Evolutionary conservation across 2,113 vertebrate genomes (phyloP).

Genomic region (Tachycineta bicolor): DNA sequence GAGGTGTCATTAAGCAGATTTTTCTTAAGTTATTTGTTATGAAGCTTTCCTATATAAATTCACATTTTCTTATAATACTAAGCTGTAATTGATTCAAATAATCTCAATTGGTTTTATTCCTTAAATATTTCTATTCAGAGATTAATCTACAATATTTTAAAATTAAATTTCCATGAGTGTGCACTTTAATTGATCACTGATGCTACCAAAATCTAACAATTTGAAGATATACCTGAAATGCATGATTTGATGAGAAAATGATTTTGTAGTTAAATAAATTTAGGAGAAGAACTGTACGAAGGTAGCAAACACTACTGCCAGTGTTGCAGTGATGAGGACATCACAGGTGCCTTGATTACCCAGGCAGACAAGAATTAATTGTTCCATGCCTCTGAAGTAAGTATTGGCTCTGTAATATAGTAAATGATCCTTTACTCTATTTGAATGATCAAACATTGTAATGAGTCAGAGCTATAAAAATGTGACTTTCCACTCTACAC

Average conservation of each 20-base stretch:
- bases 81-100: not conserved
- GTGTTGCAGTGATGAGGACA: not conserved
- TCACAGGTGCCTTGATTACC: not conserved
- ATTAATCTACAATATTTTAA: not conserved
- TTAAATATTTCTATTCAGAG: not conserved
- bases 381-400: not conserved
- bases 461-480: not conserved
- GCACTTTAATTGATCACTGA: not conserved
- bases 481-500: not conserved
- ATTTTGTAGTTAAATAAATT: not conserved
- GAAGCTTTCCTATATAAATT: not conserved
- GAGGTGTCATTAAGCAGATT: not conserved
- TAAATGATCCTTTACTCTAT: not conserved
- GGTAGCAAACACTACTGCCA: not conserved
- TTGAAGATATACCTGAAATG: not conserved
- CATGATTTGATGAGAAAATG: not conserved
- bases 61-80: not conserved
- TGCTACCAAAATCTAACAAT: not conserved
- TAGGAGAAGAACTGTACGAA: not conserved
- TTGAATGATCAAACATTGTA: not conserved
- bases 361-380: not conserved
- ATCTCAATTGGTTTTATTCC: not conserved
- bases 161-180: not conserved
- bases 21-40: not conserved
- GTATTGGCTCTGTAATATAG: not conserved